phyloP scores from a whole-genome alignment of 2,888 invertebrate species.

The Agrotis ipsilon region DNA sequence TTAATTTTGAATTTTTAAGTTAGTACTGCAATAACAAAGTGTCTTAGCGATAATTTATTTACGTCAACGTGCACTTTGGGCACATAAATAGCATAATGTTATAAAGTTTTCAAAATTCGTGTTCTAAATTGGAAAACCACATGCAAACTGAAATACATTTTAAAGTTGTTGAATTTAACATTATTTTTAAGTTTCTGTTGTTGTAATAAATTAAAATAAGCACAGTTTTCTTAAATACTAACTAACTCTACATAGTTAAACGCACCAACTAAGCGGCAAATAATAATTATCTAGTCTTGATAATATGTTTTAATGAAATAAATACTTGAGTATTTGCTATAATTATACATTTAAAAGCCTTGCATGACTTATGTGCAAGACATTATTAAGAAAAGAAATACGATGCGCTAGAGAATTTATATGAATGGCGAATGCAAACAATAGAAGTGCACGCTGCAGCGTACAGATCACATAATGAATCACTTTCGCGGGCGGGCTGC shows the following conservation, averaged over 20 bases:
- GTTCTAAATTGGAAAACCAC: not conserved
- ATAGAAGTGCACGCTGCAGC: slow-evolving; percentile 64
- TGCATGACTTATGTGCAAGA: slow-evolving; percentile 18
- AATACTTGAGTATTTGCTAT: not conserved
- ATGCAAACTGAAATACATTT: not conserved
- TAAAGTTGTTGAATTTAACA: not conserved
- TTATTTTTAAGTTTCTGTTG: not conserved
- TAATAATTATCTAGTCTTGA: not conserved
- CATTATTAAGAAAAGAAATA: slow-evolving; percentile 37
- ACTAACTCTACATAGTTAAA: not conserved
- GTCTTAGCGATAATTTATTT: slow-evolving; percentile 7
- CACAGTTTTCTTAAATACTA: not conserved
- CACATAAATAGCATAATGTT: not conserved
- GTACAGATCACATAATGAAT: slow-evolving; percentile 76
- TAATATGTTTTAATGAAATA: not conserved
- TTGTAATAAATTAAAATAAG: not conserved
- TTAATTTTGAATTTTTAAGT: slow-evolving; percentile 23
- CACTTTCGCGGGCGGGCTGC: slow-evolving; percentile 81
- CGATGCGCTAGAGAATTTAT: slow-evolving; percentile 43
- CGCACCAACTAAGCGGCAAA: not conserved
- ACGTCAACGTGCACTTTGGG: not conserved
- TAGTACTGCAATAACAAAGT: not conserved
- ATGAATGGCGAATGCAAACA: slow-evolving; percentile 69
- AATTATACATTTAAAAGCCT: slow-evolving; percentile 20
- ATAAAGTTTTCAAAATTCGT: not conserved